Evolutionary conservation across 2,797 vertebrate species (phyloP), one percentile per base, ranked within the genome.

Genomic region (Macrochelys suwanniensis): DNA sequence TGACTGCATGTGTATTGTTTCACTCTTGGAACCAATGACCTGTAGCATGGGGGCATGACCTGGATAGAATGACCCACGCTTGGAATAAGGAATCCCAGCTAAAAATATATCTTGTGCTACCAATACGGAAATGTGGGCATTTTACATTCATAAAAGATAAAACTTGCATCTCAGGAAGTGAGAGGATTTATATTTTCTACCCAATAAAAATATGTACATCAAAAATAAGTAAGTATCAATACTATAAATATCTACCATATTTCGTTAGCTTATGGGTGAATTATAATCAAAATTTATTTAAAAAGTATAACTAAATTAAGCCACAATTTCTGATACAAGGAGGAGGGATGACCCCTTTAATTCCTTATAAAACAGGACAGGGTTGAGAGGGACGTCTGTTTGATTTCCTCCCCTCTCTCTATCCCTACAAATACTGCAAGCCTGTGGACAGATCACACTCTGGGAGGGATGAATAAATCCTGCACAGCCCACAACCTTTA

Each of bases 201-300:
- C 89, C 91, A 94, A 93, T 86, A 56, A 85, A 94, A 97, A 91
- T 94, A 51, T 81, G 19, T 61, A 61, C 59, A 26, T 59, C 9
- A 12, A 57, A 28, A 56, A 21, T 17, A 57, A 59, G 5, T 28
- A 61, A 33, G 5, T 31, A 13, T 31, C 57, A 31, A 42, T 71
- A 19, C n/a, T 71, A n/a, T 71, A 94, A 88, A 80, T 6, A 0
- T 42, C 31, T 51, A 88, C 17, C 16, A 56, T 83, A 80, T 95
- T 96, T 96, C 89, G 74, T 85, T 95, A 94, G 61, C 23, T 93
- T 95, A 93, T 94, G 87, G 91, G 61, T 90, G 82, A 94, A 95
- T 83, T 87, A 94, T 50, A 92, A 95, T 95, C 90, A 79, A 81
- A 78, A 92, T 90, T 88, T 88, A 89, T 92, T 33, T 94, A 54